phyloP scores from a whole-genome alignment of 2,888 invertebrate species.

The Dione juno region DNA sequence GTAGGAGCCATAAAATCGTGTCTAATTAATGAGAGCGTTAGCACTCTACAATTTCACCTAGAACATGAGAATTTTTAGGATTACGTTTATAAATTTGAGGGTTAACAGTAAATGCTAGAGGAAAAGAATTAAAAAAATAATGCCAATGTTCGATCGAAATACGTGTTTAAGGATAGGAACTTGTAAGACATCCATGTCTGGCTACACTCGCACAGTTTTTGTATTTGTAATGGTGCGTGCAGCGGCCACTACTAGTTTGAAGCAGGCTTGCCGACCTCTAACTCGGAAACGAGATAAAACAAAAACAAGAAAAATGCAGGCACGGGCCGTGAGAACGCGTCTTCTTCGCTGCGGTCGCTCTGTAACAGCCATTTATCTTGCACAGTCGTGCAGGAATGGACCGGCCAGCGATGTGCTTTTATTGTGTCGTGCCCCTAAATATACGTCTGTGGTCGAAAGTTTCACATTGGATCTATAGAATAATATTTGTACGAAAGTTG shows the following conservation, averaged over 20 bases:
- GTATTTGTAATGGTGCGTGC: slow-evolving; percentile 71
- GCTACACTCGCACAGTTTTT: slow-evolving; percentile 70
- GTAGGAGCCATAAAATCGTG: slow-evolving; percentile 61
- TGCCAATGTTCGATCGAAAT: slow-evolving; percentile 50
- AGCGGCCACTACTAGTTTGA: slow-evolving; percentile 74
- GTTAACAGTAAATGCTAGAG: slow-evolving; percentile 55
- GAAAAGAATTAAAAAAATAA: slow-evolving; percentile 53
- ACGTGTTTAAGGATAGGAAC: slow-evolving; percentile 54
- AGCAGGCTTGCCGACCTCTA: slow-evolving; percentile 74
- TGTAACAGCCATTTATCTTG: slow-evolving; percentile 79
- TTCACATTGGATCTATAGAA: slow-evolving; percentile 60
- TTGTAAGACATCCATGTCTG: slow-evolving; percentile 63
- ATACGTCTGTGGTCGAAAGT: slow-evolving; percentile 72
- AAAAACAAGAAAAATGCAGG: slow-evolving; percentile 73
- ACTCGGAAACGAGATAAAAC: slow-evolving; percentile 77
- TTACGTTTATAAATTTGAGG: slow-evolving; percentile 51
- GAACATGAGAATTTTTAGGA: slow-evolving; percentile 52
- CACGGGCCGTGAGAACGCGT: slow-evolving; percentile 83
- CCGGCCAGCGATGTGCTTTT: slow-evolving; percentile 78
- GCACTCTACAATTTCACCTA: slow-evolving; percentile 60
- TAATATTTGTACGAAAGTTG: slow-evolving; percentile 54
- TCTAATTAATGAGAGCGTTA: slow-evolving; percentile 75
- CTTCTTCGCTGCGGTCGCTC: slow-evolving; percentile 67
- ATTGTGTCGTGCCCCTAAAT: slow-evolving; percentile 81
- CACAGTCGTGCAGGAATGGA: slow-evolving; percentile 81